Evolutionary conservation across 1,140 invertebrate species (phyloP).

Genomic region (Araneus ventricosus): DNA sequence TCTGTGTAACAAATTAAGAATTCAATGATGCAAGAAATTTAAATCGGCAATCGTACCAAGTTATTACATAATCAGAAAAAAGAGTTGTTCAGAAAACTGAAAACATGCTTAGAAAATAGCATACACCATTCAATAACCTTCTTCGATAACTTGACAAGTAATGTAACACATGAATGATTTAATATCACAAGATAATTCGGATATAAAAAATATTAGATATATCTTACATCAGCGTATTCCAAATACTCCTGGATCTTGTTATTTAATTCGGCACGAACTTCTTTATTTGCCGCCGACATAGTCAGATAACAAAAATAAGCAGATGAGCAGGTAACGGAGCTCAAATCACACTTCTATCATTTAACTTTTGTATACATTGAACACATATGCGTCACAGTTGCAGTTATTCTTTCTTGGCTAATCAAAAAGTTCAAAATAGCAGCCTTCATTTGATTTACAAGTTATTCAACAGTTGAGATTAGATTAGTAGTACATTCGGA

Average conservation of each 20-base stretch:
- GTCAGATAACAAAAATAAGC: slow-evolving; percentile 29
- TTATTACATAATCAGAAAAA: no score
- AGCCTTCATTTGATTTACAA: slow-evolving; percentile 4
- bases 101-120: no score
- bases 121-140: no score
- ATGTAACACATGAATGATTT: neutral
- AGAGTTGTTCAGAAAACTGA: no score
- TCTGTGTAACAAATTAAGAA: no score
- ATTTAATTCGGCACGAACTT: neutral
- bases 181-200: neutral
- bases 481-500: neutral
- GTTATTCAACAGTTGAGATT: neutral
- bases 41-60: no score
- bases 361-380: slow-evolving; percentile 43
- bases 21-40: no score
- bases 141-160: no score
- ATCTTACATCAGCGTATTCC: slow-evolving; percentile 27
- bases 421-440: neutral
- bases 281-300: neutral
- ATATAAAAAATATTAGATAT: neutral
- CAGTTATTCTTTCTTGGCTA: neutral
- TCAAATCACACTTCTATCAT: neutral
- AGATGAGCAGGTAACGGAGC: neutral
- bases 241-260: slow-evolving; percentile 14
- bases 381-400: neutral